phyloP scores from a whole-genome alignment of 1,140 invertebrate genomes.

The Gryllus bimaculatus region DNA sequence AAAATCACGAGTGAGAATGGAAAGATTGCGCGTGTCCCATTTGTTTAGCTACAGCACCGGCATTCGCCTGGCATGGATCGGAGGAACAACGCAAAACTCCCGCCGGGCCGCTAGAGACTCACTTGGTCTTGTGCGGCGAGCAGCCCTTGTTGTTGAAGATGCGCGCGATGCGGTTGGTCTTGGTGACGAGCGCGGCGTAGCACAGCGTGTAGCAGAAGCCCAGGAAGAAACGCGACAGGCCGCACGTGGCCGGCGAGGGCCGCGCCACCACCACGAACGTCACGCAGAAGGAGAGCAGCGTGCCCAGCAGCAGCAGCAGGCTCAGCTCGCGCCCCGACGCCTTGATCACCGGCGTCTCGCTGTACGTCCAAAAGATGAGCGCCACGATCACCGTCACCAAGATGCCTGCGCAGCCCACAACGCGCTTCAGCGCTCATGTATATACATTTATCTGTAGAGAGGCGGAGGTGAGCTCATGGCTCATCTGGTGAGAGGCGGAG shows the following conservation, averaged over 20 bases:
- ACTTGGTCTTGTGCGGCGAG: slow-evolving; percentile 32
- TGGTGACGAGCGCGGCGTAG: slow-evolving; percentile 48
- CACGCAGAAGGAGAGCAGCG: slow-evolving; percentile 43
- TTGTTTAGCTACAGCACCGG: no score
- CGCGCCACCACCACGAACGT: slow-evolving; percentile 46
- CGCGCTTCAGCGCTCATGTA: no score
- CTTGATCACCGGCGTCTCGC: slow-evolving; percentile 48
- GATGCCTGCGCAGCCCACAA: slow-evolving; percentile 31
- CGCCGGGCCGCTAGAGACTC: not conserved
- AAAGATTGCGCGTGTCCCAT: no score
- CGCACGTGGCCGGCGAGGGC: slow-evolving; percentile 39
- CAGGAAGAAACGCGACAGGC: slow-evolving; percentile 44
- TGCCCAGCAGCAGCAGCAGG: slow-evolving; percentile 39
- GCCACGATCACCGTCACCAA: slow-evolving; percentile 49
- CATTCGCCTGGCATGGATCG: no score
- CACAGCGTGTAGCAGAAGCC: slow-evolving; percentile 45
- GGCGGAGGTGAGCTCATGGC: no score
- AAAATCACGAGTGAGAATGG: not conserved
- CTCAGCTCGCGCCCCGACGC: slow-evolving; percentile 45
- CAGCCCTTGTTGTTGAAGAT: slow-evolving; percentile 39
- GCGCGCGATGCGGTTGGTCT: slow-evolving; percentile 47
- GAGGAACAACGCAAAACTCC: no score
- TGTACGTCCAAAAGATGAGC: slow-evolving; percentile 55
- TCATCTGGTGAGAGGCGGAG: no score
- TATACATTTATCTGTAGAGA: no score